A percentile compares a stretch with the other conserved stretches of the same genome.
Conservation (phyloP, 2,113 vertebrate genomes). For the Oryzias javanicus region DNA sequence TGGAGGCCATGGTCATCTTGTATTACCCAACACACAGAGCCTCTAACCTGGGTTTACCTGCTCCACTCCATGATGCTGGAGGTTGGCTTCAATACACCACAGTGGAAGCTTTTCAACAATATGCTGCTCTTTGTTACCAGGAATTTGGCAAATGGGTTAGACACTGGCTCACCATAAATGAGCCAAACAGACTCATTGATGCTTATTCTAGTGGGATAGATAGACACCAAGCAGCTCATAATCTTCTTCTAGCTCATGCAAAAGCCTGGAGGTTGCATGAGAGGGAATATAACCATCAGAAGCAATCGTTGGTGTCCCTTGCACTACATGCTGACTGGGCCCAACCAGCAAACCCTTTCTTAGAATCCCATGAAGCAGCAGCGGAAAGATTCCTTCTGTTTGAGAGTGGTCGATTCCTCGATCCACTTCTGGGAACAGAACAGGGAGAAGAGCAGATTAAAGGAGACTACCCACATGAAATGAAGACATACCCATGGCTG, state of each 20-base stretch:
- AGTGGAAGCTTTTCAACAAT: conserved; percentile 81
- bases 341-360: conserved; percentile 88
- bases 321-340: conserved; percentile 92
- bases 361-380: conserved; percentile 77
- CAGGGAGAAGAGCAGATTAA: conserved; percentile 71
- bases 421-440: conserved; percentile 83
- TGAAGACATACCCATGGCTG: conserved; percentile 80
- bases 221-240: conserved; percentile 81
- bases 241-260: conserved; percentile 87
- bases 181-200: conserved; percentile 87
- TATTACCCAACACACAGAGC: conserved; percentile 84
- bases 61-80: conserved; percentile 74
- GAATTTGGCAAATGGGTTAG: conserved; percentile 85
- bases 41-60: conserved; percentile 80
- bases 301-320: conserved; percentile 82
- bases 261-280: conserved; percentile 86
- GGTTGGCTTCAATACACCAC: conserved; percentile 88
- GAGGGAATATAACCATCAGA: conserved; percentile 60
- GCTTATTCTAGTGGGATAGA: conserved; percentile 76
- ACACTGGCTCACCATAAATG: conserved; percentile 94
- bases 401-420: conserved; percentile 89
- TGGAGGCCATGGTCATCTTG: conserved; percentile 83
- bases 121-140: conserved; percentile 85
- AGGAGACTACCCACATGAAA: conserved; percentile 79
- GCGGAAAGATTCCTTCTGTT: conserved; percentile 86